Conservation (phyloP, 1,140 invertebrate genomes). For the Bombus sylvicola region DNA sequence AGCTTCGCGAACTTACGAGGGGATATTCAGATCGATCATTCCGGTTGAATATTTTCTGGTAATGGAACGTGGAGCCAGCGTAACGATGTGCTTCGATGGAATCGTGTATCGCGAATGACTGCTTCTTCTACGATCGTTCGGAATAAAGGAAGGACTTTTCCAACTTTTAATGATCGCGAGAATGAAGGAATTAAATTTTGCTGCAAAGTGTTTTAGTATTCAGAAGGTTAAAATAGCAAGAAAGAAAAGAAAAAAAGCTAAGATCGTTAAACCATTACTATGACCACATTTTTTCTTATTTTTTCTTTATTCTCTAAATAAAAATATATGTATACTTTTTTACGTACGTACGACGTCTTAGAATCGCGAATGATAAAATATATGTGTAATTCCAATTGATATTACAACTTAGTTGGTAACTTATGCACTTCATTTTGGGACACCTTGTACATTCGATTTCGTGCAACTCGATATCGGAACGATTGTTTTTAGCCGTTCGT, state of each 20-base stretch:
- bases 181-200: background rate
- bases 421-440: background rate
- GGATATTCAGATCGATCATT: constrained; percentile 48
- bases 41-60: constrained; percentile 52
- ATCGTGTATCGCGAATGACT: constrained; percentile 14
- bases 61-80: constrained; percentile 40
- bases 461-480: too few species aligned
- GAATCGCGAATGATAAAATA: background rate
- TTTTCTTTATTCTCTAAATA: background rate
- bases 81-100: constrained; percentile 29
- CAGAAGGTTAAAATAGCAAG: background rate
- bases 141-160: background rate
- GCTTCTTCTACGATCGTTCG: background rate
- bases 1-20: constrained; percentile 33
- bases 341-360: background rate
- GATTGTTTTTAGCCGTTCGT: background rate
- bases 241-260: background rate
- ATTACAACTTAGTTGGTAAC: background rate
- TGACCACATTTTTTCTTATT: background rate
- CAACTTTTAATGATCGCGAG: background rate
- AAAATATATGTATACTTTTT: background rate
- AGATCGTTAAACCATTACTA: background rate
- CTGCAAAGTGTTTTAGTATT: background rate
- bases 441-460: background rate
- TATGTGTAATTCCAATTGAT: background rate